Evolutionary conservation across 2,113 vertebrate genomes (phyloP).

Genomic region (Zootoca vivipara): DNA sequence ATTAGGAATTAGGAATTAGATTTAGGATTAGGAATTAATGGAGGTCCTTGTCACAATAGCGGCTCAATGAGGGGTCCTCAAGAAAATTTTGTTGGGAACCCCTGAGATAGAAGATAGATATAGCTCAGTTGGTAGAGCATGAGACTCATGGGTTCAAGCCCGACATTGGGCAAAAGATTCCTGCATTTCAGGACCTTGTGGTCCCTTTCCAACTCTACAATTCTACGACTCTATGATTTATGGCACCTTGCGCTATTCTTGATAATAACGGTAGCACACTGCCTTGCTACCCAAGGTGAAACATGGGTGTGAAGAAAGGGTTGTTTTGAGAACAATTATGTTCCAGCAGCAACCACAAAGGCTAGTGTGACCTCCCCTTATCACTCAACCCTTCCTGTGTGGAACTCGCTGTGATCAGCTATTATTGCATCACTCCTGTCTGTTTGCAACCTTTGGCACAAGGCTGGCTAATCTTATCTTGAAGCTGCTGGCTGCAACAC

Average conservation of each 20-base stretch:
- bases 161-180: too few relatives aligned
- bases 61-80: too few relatives aligned
- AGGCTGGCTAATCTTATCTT: constrained; percentile 61
- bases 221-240: neutral
- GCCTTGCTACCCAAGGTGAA: neutral
- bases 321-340: constrained; percentile 51
- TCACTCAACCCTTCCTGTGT: constrained; percentile 59
- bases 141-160: too few relatives aligned
- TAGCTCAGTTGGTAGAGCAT: too few relatives aligned
- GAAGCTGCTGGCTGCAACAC: constrained; percentile 39
- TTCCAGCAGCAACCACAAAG: constrained; percentile 54
- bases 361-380: constrained; percentile 63
- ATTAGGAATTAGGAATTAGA: too few relatives aligned
- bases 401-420: constrained; percentile 59
- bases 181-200: too few relatives aligned
- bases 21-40: too few relatives aligned
- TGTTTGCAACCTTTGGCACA: constrained; percentile 66
- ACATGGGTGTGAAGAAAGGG: constrained; percentile 11
- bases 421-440: constrained; percentile 65
- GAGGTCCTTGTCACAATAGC: too few relatives aligned
- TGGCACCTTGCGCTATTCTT: constrained; percentile 26
- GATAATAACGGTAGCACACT: constrained; percentile 7
- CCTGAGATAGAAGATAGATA: too few relatives aligned
- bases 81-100: too few relatives aligned
- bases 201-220: too few relatives aligned